A percentile compares a stretch with the other conserved stretches of the same genome.
Conservation (phyloP, 35 echinoderm and acorn worm genomes). For the Heliocidaris tuberculata region DNA sequence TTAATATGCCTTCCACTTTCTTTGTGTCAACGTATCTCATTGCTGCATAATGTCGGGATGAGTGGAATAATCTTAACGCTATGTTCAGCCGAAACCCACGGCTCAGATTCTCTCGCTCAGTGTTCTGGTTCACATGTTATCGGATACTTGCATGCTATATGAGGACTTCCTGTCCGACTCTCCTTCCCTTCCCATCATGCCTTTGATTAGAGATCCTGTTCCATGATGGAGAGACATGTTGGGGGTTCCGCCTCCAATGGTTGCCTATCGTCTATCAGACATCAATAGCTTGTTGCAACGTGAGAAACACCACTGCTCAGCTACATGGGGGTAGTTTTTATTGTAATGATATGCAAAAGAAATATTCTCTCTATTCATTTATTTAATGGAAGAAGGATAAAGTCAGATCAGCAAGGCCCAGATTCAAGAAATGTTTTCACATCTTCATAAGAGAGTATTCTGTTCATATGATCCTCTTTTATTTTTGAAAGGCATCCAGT, state of each 20-base stretch:
- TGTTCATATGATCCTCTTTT: not conserved
- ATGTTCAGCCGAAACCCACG: not conserved
- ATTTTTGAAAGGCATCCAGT: not conserved
- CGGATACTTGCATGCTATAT: not conserved
- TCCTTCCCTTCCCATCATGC: not conserved
- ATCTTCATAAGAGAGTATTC: not conserved
- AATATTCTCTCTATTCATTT: not conserved
- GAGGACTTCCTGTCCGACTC: not conserved
- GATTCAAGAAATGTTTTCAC: not conserved
- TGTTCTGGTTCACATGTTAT: slow-evolving; percentile 9
- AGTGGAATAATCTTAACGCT: not conserved
- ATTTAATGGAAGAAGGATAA: not conserved
- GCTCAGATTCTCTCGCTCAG: not conserved
- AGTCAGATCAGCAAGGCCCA: not conserved
- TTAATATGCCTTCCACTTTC: not conserved
- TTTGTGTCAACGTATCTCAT: too few species aligned
- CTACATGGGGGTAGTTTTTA: not conserved
- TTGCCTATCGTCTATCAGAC: not conserved
- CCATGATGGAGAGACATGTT: not conserved
- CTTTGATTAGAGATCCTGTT: not conserved
- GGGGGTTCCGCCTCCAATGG: not conserved
- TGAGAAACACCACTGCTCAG: not conserved
- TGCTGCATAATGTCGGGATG: not conserved
- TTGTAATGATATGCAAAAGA: not conserved
- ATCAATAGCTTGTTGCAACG: not conserved